Conservation (phyloP, 1,140 invertebrate genomes). For the Idris sp. region DNA sequence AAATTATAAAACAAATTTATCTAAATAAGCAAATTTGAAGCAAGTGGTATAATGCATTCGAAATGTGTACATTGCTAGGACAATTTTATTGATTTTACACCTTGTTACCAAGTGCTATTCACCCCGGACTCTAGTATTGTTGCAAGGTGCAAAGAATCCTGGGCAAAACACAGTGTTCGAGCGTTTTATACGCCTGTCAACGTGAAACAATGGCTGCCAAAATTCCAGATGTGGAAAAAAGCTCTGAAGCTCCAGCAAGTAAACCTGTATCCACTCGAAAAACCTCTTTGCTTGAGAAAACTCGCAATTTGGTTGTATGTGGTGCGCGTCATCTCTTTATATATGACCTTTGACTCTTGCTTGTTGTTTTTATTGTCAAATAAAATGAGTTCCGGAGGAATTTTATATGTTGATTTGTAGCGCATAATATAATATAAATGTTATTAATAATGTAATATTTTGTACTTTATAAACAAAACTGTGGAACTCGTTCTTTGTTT, state of each 20-base stretch:
- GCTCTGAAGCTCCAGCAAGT: constrained; percentile 47
- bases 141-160: constrained; percentile 21
- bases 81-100: constrained; percentile 40
- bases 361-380: constrained; percentile 5
- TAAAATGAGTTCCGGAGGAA: too few species aligned
- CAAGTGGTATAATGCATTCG: too few species aligned
- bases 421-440: too few species aligned
- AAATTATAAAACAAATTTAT: too few species aligned
- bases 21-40: too few species aligned
- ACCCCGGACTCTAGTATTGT: constrained; percentile 21
- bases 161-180: constrained; percentile 36
- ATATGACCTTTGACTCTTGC: constrained; percentile 5
- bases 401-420: too few species aligned
- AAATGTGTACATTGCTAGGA: too few species aligned
- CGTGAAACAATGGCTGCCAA: constrained; percentile 47
- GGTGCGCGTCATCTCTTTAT: constrained; percentile 12
- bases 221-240: constrained; percentile 51
- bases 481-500: too few species aligned
- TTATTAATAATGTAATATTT: too few species aligned
- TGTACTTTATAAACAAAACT: too few species aligned
- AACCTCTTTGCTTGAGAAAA: constrained; percentile 21
- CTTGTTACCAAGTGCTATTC: constrained; percentile 52
- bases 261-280: constrained; percentile 31
- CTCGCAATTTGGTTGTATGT: constrained; percentile 14
- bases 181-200: constrained; percentile 49